Conservation (phyloP, 1,140 invertebrate genomes). For the Microplitis demolitor region DNA sequence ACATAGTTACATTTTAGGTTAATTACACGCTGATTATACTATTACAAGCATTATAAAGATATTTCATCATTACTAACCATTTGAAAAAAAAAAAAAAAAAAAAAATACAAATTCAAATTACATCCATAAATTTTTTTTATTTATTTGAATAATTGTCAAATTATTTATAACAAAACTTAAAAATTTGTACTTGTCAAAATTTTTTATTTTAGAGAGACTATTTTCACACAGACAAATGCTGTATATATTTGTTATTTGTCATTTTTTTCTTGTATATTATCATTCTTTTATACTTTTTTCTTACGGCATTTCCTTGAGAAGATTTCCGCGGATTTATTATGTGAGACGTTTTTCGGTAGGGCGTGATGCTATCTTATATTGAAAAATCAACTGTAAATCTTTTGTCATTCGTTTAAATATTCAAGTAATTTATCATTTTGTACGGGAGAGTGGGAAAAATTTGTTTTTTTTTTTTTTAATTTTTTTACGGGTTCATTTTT, state of each 20-base stretch:
- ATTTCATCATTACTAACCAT: neutral
- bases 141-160: too few species aligned
- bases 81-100: too few species aligned
- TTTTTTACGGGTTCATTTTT: too few species aligned
- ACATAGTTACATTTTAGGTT: conserved; percentile 47
- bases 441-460: neutral
- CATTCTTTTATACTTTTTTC: neutral
- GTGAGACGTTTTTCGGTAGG: conserved; percentile 42
- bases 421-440: conserved; percentile 24
- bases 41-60: conserved; percentile 12
- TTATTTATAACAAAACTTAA: too few species aligned
- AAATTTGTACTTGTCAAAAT: too few species aligned
- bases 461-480: too few species aligned
- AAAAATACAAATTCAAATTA: too few species aligned
- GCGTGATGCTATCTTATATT: conserved; percentile 29
- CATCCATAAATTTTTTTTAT: too few species aligned
- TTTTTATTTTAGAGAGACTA: too few species aligned
- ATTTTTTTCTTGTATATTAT: conserved; percentile 35
- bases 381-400: conserved; percentile 36
- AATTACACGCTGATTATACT: conserved; percentile 60
- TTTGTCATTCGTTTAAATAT: neutral
- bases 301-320: conserved; percentile 43
- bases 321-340: conserved; percentile 56
- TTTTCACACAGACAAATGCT: conserved; percentile 51
- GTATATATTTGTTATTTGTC: too few species aligned